Conservation (phyloP, 2,888 invertebrate genomes). For the Cheilosia urbana region DNA sequence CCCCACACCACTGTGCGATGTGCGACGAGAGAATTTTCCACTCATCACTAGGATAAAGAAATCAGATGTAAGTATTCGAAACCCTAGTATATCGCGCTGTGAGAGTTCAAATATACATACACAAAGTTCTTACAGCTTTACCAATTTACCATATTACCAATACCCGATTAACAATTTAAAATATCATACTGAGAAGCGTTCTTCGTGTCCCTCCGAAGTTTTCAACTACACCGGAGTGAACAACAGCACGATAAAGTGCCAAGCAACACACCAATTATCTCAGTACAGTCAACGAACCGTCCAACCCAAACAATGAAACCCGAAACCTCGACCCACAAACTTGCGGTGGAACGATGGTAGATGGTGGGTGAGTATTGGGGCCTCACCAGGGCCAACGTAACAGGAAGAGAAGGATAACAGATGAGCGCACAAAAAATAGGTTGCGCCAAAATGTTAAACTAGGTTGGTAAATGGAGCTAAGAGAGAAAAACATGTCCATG, state of each 20-base stretch:
- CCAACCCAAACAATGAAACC: conserved; percentile 74
- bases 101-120: conserved; percentile 28
- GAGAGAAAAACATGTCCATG: not conserved
- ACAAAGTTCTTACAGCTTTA: conserved; percentile 43
- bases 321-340: conserved; percentile 74
- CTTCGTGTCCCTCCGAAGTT: conserved; percentile 6
- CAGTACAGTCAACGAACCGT: conserved; percentile 72
- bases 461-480: conserved; percentile 35
- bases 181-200: conserved; percentile 13
- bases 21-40: conserved; percentile 21
- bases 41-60: conserved; percentile 20
- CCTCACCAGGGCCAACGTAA: not conserved
- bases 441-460: conserved; percentile 66
- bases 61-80: conserved; percentile 30
- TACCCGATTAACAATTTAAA: conserved; percentile 64
- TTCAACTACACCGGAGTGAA: conserved; percentile 30
- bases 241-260: conserved; percentile 42
- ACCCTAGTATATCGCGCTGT: conserved; percentile 1
- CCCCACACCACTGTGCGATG: not conserved
- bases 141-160: conserved; percentile 56
- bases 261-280: conserved; percentile 72
- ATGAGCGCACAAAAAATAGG: conserved; percentile 8
- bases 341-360: conserved; percentile 10
- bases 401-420: not conserved
- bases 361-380: not conserved